Evolutionary conservation across 2,797 vertebrate species (phyloP), one percentile per base, ranked within the genome.

Genomic region (Podargus strigoides): DNA sequence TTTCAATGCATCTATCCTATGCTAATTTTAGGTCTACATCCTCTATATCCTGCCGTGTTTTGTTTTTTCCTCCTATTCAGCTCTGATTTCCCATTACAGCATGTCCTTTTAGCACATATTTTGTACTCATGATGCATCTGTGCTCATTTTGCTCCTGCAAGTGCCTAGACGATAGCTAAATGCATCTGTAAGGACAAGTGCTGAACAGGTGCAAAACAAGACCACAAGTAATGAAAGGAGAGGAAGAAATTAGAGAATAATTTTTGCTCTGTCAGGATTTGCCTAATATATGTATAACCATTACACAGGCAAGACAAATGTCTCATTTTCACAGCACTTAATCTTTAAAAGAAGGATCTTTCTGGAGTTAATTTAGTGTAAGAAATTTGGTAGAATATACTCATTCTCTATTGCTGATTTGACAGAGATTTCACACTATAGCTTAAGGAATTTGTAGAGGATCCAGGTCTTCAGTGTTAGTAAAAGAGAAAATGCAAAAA

Each of bases 1-100:
- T 69, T 67, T 37, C 66, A 81, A 17, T 90, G 42, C 72, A 85
- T 85, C 81, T 87, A 63, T 81, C 77, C 69, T 76, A 76, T 60
- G 69, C 76, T 89, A 88, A 92, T 94, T 97, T 90, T 94, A 95
- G 66, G 63, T 80, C 90, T 94, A 42, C 23, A 24, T 93, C 80
- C 86, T 96, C 70, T 53, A 7, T 75, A 93, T 79, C 83, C 83
- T 89, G 88, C 74, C 64, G 3, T 82, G 74, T 70, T 88, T 91
- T 90, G 87, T 90, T 69, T 94, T 94, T 89, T 89, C 39, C 49
- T 85, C 84, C 53, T 52, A 66, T 94, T 91, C 73, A 87, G 69
- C 47, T 86, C 88, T 79, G 88, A 93, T 93, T 96, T 94, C 70
- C 64, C 84, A 94, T 95, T 87, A 75, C 34, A 0, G 56, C n/a